Evolutionary conservation across 30 jellyfish, hydroid and myxozoan species (phyloP).

Genomic region (Pelagia noctiluca): DNA sequence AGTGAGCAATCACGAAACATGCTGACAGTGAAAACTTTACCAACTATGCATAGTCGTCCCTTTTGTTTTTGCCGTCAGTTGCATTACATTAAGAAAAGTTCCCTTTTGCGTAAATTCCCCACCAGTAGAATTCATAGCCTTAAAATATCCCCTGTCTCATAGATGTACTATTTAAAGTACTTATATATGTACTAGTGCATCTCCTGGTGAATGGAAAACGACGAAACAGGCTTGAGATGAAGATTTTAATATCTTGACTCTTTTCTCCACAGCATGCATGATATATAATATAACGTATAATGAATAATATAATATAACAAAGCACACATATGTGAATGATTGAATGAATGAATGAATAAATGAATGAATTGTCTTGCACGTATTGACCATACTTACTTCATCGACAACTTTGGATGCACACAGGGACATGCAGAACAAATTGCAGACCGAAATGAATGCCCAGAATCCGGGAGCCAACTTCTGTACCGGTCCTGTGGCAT

Average conservation of each 20-base stretch:
- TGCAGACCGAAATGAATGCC: constrained; percentile 34
- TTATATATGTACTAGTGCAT: too few relatives aligned
- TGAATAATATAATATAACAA: background rate
- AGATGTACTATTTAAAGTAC: too few relatives aligned
- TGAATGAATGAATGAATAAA: background rate
- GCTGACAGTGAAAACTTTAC: constrained; percentile 31
- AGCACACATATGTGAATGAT: background rate
- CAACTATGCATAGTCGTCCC: constrained; percentile 45
- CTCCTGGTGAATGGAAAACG: too few relatives aligned
- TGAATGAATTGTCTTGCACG: background rate
- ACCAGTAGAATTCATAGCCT: constrained; percentile 56
- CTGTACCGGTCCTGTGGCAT: constrained; percentile 5
- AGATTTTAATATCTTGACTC: too few relatives aligned
- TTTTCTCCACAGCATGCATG: too few relatives aligned
- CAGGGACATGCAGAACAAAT: constrained; percentile 45
- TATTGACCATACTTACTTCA: constrained; percentile 11
- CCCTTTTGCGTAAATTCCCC: constrained; percentile 55
- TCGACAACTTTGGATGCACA: constrained; percentile 65
- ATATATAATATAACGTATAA: too few relatives aligned
- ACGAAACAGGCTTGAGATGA: too few relatives aligned
- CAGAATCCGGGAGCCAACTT: constrained; percentile 40
- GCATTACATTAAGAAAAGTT: constrained; percentile 38
- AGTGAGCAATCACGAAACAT: too few relatives aligned
- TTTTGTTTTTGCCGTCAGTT: constrained; percentile 45
- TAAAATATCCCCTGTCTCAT: too few relatives aligned